These are phyloP conservation scores for Sisor rabdophorus DNA, from an alignment of 2,113 vertebrate species.

Conservation along the genomic window DNA sequence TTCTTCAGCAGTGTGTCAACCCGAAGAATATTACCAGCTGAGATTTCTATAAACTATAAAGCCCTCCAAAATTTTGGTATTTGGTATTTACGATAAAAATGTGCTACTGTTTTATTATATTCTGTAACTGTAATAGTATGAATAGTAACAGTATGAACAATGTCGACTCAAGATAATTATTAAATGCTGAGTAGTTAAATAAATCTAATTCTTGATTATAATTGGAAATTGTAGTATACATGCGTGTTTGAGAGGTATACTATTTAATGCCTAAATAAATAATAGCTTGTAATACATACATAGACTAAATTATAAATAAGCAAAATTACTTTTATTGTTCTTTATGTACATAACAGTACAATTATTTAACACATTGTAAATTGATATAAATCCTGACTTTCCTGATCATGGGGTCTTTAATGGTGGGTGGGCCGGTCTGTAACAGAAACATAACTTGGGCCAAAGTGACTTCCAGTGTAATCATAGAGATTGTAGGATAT, in stretches of 20 bases:
- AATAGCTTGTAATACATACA: not conserved
- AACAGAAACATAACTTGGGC: too few species aligned
- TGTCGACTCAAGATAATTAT: not conserved
- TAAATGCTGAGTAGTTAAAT: not conserved
- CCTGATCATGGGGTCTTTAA: too few species aligned
- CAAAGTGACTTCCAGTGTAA: too few species aligned
- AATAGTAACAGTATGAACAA: not conserved
- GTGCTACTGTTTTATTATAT: not conserved
- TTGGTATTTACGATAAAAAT: not conserved
- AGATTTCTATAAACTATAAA: slow-evolving; percentile 11
- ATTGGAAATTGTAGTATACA: not conserved
- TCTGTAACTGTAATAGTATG: not conserved
- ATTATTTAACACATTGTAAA: not conserved
- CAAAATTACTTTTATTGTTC: not conserved
- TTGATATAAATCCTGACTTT: not conserved
- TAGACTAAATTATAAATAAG: not conserved
- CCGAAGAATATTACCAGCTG: slow-evolving; percentile 42
- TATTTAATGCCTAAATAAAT: slow-evolving; percentile 9
- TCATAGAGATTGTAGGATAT: too few species aligned
- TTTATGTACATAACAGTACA: not conserved
- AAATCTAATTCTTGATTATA: not conserved
- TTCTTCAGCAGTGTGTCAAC: slow-evolving; percentile 73
- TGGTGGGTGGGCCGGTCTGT: too few species aligned
- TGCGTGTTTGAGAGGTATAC: not conserved
- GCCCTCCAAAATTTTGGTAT: not conserved